Evolutionary conservation across 1,140 invertebrate genomes (phyloP).

Genomic region (Phymastichus coffea): DNA sequence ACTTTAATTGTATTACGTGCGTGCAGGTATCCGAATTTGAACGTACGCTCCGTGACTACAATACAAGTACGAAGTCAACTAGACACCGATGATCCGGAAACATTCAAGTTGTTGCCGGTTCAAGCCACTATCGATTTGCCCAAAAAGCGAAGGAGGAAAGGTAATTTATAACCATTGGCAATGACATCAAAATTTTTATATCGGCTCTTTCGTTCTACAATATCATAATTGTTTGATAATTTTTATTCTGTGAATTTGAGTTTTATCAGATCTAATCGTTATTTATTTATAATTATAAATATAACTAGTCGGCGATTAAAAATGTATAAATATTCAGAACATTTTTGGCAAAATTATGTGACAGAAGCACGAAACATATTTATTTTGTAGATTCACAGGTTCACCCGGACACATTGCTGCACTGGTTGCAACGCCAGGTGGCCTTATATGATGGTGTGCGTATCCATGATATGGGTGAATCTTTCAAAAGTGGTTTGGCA

Average conservation of each 20-base stretch:
- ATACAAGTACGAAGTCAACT: constrained; percentile 65
- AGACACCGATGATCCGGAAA: constrained; percentile 64
- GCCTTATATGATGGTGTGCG: constrained; percentile 65
- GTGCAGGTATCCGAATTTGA: constrained; percentile 57
- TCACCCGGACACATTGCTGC: constrained; percentile 71
- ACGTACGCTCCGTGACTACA: constrained; percentile 60
- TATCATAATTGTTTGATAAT: too few species aligned
- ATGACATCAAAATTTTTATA: too few species aligned
- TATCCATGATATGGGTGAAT: constrained; percentile 68
- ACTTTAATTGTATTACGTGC: constrained; percentile 13
- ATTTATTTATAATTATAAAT: too few species aligned
- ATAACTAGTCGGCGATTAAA: too few species aligned
- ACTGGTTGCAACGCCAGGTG: constrained; percentile 77
- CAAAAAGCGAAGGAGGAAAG: constrained; percentile 67
- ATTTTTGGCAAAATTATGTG: too few species aligned
- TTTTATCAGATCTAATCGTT: too few species aligned
- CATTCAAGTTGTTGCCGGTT: constrained; percentile 60
- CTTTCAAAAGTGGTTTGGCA: constrained; percentile 76
- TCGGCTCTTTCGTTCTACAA: too few species aligned
- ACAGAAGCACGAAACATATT: too few species aligned
- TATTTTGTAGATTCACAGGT: constrained; percentile 62
- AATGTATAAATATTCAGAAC: too few species aligned
- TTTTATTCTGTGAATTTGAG: too few species aligned
- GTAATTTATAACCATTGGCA: too few species aligned
- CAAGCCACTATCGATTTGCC: constrained; percentile 56